Evolutionary conservation across 2,888 invertebrate genomes (phyloP).

Genomic region (Brachypalpus laphriformis): DNA sequence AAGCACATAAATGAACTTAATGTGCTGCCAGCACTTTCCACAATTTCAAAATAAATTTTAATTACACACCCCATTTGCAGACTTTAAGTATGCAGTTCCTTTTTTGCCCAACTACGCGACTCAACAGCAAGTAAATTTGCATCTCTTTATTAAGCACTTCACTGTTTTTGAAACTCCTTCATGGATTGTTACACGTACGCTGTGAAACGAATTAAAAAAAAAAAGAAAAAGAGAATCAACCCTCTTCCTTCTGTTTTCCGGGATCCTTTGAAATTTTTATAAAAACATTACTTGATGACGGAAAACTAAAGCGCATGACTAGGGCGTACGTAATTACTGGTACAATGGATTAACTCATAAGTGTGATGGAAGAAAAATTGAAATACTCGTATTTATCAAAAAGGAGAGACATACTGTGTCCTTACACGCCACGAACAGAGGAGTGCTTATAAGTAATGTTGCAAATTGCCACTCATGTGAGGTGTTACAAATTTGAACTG

Average conservation of each 20-base stretch:
- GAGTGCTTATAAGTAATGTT: no score
- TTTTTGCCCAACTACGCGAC: neutral
- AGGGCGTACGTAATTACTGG: neutral
- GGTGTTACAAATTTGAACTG: no score
- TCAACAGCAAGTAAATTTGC: slow-evolving; percentile 1
- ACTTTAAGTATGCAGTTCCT: neutral
- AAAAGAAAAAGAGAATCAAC: slow-evolving; percentile 11
- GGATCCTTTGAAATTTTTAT: neutral
- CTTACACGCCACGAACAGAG: no score
- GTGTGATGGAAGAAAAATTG: no score
- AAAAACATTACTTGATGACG: neutral
- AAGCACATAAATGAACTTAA: neutral
- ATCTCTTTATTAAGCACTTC: slow-evolving; percentile 31
- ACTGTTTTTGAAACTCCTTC: slow-evolving; percentile 12
- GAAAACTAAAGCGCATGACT: neutral
- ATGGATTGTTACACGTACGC: slow-evolving; percentile 26
- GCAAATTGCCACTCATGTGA: no score
- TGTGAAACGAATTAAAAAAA: slow-evolving; percentile 31
- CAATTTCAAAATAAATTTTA: neutral
- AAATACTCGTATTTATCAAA: no score
- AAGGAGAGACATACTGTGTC: no score
- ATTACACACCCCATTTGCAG: neutral
- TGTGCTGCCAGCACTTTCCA: neutral
- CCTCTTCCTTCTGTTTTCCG: neutral
- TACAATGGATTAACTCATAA: no score